Conservation (phyloP, 2,113 vertebrate genomes). For the Bubo blakistoni region DNA sequence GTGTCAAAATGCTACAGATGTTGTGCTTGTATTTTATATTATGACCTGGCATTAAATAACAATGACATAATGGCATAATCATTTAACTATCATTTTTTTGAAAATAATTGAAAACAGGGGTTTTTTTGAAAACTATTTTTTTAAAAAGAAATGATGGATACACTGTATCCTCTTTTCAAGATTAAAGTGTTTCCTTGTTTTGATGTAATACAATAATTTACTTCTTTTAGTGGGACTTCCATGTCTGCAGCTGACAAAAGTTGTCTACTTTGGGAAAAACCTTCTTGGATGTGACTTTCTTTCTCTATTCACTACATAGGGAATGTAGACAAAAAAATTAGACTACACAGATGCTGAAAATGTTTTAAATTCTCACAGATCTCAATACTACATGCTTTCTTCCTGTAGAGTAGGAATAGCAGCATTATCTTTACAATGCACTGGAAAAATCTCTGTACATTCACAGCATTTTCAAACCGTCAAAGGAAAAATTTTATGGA, state of each 20-base stretch:
- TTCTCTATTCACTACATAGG: neutral
- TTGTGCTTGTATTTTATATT: neutral
- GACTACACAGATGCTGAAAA: neutral
- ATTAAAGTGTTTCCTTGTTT: neutral
- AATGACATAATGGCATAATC: neutral
- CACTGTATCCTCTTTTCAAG: neutral
- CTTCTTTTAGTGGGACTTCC: neutral
- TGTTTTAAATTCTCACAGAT: neutral
- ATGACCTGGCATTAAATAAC: neutral
- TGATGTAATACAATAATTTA: neutral
- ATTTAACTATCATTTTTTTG: neutral
- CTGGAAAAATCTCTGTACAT: neutral
- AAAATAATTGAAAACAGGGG: neutral
- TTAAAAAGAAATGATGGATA: neutral
- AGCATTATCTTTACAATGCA: neutral
- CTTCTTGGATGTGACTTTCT: neutral
- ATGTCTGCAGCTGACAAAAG: neutral
- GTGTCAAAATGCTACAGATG: neutral
- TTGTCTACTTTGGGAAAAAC: neutral
- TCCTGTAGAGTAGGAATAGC: neutral
- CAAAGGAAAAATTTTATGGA: neutral
- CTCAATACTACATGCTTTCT: neutral
- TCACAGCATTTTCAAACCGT: neutral
- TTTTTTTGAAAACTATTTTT: neutral
- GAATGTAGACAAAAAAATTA: neutral